Evolutionary conservation across 2,888 invertebrate species (phyloP).

Genomic region (Apodemia zela): DNA sequence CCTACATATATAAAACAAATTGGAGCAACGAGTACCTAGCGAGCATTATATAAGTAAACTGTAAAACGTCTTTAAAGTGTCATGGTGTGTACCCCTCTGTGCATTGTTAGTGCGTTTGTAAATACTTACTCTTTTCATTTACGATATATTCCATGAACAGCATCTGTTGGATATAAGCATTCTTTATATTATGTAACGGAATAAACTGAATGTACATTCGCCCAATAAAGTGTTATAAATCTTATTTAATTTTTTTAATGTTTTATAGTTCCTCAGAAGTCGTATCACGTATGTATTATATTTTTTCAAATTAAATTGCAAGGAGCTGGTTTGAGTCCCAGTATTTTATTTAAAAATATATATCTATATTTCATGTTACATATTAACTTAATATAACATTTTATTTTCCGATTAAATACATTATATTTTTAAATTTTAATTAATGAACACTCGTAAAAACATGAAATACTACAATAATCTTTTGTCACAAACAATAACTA

Average conservation of each 20-base stretch:
- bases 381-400: no score
- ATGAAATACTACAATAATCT: no score
- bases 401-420: no score
- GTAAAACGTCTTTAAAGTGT: not conserved
- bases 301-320: no score
- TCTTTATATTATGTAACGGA: slow-evolving; percentile 7
- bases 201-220: slow-evolving; percentile 7
- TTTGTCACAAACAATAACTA: no score
- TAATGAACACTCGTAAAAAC: no score
- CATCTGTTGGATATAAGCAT: slow-evolving; percentile 6
- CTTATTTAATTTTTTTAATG: not conserved
- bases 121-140: slow-evolving; percentile 1
- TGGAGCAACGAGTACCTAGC: not conserved
- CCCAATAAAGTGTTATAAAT: slow-evolving; percentile 10
- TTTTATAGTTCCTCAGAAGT: not conserved
- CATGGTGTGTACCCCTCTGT: not conserved
- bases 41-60: not conserved
- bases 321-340: no score
- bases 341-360: no score
- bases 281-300: no score
- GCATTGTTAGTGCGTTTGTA: not conserved
- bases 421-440: no score
- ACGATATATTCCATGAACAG: slow-evolving; percentile 6
- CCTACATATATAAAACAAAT: no score
- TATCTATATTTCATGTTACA: no score